phyloP scores from a whole-genome alignment of 1,140 invertebrate species.

The Eueides isabella region DNA sequence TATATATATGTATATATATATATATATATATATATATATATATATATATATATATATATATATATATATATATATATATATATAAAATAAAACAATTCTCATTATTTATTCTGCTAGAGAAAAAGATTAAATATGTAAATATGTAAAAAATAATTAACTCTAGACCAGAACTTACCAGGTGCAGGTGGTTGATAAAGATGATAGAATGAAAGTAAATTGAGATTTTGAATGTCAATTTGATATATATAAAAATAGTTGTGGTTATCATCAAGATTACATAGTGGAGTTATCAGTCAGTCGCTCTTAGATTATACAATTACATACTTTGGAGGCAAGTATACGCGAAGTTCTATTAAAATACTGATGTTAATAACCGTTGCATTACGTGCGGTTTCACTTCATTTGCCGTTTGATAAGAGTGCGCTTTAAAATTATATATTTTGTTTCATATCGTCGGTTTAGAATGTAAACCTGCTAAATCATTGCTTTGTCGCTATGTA shows the following conservation, averaged over 20 bases:
- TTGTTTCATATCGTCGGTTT: too few species aligned
- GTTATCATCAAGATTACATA: slow-evolving; percentile 7
- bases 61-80: too few species aligned
- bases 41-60: too few species aligned
- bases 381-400: slow-evolving; percentile 20
- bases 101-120: too few species aligned
- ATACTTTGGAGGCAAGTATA: not conserved
- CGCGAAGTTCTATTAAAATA: slow-evolving; percentile 3
- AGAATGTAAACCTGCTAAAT: too few species aligned
- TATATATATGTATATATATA: too few species aligned
- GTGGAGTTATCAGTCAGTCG: not conserved
- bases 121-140: too few species aligned
- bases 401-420: slow-evolving; percentile 20
- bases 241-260: not conserved
- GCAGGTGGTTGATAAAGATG: not conserved
- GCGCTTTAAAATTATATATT: not conserved
- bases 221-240: not conserved
- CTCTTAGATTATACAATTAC: not conserved
- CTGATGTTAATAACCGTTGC: slow-evolving; percentile 24
- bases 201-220: not conserved
- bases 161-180: too few species aligned
- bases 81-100: too few species aligned
- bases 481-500: too few species aligned
- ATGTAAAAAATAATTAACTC: too few species aligned
- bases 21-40: too few species aligned